phyloP scores from a whole-genome alignment of 2,888 invertebrate genomes.

The Yponomeuta evonymella region DNA sequence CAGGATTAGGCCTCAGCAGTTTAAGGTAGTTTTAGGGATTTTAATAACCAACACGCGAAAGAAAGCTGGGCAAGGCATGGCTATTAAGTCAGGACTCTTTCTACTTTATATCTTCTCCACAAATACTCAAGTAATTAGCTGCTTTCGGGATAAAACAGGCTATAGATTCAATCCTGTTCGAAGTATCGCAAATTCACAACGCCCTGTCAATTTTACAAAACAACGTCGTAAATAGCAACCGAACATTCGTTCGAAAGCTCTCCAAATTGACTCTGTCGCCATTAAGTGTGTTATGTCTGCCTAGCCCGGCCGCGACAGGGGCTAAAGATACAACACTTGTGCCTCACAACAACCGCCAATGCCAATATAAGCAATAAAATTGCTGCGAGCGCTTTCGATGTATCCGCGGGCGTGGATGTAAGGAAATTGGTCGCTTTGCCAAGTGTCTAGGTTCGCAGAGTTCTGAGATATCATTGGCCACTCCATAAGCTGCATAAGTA shows the following conservation, averaged over 20 bases:
- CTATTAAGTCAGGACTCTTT: too few species aligned
- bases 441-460: not conserved
- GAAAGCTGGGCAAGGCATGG: too few species aligned
- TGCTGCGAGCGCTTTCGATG: not conserved
- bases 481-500: too few species aligned
- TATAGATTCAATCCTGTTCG: too few species aligned
- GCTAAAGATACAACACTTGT: not conserved
- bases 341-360: not conserved
- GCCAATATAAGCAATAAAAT: not conserved
- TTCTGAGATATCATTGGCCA: not conserved
- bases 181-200: too few species aligned
- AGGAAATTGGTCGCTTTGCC: not conserved
- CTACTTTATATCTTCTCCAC: too few species aligned
- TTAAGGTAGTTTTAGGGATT: too few species aligned
- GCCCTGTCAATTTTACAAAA: not conserved
- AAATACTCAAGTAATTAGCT: too few species aligned
- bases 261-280: not conserved
- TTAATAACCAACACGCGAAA: too few species aligned
- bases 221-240: not conserved
- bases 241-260: not conserved
- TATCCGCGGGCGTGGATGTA: not conserved
- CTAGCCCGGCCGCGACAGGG: not conserved
- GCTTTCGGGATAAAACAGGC: too few species aligned
- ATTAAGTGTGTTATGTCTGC: not conserved
- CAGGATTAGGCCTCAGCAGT: too few species aligned